Evolutionary conservation across 2,113 vertebrate species (phyloP).

Genomic region (Atrichornis clamosus): DNA sequence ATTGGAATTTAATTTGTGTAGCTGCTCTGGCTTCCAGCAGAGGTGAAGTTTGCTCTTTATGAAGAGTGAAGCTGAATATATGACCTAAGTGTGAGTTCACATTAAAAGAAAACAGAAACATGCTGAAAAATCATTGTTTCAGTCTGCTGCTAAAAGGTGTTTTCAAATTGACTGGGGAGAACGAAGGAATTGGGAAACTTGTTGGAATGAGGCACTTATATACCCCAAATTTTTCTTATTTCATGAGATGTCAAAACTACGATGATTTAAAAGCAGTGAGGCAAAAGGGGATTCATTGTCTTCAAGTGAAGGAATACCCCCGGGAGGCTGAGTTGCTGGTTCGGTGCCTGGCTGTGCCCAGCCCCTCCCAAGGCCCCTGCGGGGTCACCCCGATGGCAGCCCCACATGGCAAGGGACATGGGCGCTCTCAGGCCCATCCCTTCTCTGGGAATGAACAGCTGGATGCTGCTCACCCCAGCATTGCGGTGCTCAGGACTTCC

Average conservation of each 20-base stretch:
- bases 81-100: neutral
- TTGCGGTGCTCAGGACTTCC: neutral
- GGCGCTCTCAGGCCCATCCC: fast-evolving
- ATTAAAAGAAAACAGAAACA: neutral
- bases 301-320: neutral
- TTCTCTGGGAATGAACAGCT: neutral
- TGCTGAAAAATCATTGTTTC: neutral
- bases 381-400: too few species aligned
- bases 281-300: neutral
- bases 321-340: neutral
- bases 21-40: neutral
- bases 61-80: neutral
- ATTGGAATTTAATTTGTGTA: neutral
- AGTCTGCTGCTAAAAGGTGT: neutral
- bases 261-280: neutral
- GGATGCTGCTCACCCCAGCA: neutral
- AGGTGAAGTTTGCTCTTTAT: neutral
- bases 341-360: fast-evolving
- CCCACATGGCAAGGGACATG: fast-evolving
- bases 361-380: too few species aligned
- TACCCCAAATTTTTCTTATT: neutral
- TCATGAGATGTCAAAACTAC: neutral
- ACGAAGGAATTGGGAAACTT: neutral
- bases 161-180: neutral
- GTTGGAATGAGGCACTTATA: neutral